Conservation (phyloP, 2,888 invertebrate genomes). For the Drosophila melanocephala region DNA sequence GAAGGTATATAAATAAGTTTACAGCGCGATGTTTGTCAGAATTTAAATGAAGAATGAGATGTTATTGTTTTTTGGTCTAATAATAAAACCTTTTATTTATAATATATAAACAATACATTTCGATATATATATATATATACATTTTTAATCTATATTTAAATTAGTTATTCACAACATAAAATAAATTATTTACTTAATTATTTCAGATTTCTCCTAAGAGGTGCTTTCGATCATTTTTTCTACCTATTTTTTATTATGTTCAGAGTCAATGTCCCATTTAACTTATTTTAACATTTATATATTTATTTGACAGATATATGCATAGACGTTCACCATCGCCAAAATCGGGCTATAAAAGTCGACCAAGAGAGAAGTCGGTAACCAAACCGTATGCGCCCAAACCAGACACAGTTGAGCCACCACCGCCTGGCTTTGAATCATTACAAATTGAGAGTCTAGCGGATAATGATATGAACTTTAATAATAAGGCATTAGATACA, state of each 20-base stretch:
- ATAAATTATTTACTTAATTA: not conserved
- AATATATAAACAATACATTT: not conserved
- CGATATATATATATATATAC: not conserved
- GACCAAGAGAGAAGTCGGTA: slow-evolving; percentile 31
- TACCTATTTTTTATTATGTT: not conserved
- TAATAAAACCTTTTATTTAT: not conserved
- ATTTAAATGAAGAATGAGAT: not conserved
- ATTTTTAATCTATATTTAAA: not conserved
- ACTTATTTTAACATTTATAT: slow-evolving; percentile 8
- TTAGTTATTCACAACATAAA: not conserved
- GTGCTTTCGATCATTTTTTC: not conserved
- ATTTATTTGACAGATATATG: slow-evolving; percentile 41
- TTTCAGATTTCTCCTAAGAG: slow-evolving; percentile 3
- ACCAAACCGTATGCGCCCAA: slow-evolving; percentile 42
- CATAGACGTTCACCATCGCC: slow-evolving; percentile 58
- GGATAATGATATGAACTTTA: slow-evolving; percentile 51
- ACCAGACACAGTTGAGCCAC: slow-evolving; percentile 67
- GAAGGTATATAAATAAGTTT: not conserved
- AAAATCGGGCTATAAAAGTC: slow-evolving; percentile 33
- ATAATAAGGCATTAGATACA: slow-evolving; percentile 14
- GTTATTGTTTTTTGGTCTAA: slow-evolving; percentile 1
- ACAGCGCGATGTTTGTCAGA: not conserved
- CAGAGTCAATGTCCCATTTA: not conserved
- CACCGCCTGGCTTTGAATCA: slow-evolving; percentile 80
- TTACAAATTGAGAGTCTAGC: slow-evolving; percentile 53